Percentiles rank a stretch among this genome's conserved stretches.
phyloP scores from a whole-genome alignment of 1,140 invertebrate genomes.

The Drosophila tropicalis region DNA sequence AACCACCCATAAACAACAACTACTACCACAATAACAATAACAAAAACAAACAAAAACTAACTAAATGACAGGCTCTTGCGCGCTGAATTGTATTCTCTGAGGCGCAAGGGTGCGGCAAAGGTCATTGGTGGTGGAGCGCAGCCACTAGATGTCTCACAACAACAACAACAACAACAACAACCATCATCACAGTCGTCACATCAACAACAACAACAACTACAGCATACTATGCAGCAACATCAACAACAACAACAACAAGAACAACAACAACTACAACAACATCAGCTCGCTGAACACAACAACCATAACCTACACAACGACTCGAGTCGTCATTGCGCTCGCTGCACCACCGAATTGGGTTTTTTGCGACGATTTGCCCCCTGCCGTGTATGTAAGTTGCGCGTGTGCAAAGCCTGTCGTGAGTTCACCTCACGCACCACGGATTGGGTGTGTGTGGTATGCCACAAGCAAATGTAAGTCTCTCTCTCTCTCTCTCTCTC shows the following conservation, averaged over 20 bases:
- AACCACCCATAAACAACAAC: conserved; percentile 36
- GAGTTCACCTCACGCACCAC: conserved; percentile 85
- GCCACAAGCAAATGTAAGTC: conserved; percentile 90
- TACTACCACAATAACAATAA: conserved; percentile 35
- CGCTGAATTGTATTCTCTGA: conserved; percentile 86
- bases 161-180: conserved; percentile 57
- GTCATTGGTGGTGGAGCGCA: conserved; percentile 72
- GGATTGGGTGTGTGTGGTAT: conserved; percentile 91
- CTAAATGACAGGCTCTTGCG: conserved; percentile 85
- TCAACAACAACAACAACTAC: conserved; percentile 50
- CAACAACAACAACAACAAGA: conserved; percentile 40
- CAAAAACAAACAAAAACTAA: conserved; percentile 23
- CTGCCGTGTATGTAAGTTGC: conserved; percentile 88
- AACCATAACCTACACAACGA: conserved; percentile 77
- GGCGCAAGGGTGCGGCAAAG: conserved; percentile 86
- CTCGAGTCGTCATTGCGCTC: conserved; percentile 87
- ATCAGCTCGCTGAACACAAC: conserved; percentile 68
- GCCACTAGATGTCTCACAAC: conserved; percentile 67
- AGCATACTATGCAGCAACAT: conserved; percentile 47
- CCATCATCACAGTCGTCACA: conserved; percentile 54
- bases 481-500: conserved; percentile 33
- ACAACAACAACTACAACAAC: conserved; percentile 44
- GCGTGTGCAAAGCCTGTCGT: conserved; percentile 90
- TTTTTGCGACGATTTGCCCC: conserved; percentile 89
- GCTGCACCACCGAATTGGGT: conserved; percentile 88